Base-by-base conservation (phyloP, 37 sponge, comb jelly and placozoan species). In the Hormiphora californensis region DNA sequence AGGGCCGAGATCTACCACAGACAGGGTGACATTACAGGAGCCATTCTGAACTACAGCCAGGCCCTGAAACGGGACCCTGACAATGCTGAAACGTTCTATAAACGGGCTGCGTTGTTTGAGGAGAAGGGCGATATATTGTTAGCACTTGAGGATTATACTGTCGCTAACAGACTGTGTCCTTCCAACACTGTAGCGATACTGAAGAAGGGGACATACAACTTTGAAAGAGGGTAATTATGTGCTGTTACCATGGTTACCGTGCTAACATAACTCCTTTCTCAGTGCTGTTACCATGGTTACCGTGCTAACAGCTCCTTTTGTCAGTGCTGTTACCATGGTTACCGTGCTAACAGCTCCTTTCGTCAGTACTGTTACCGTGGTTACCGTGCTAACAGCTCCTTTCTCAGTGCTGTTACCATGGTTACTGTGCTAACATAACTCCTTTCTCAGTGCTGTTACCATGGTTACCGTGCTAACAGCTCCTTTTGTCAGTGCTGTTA, bases 71-170 rank as follows among this genome's bases (percentile, higher is more conserved):
- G 87, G 30, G 68, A 90, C 34, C 87, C 92, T 25, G 19, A 36
- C 49, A 87, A 89, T 49, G 46, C 86, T 4, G 89, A 90, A 44
- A 39, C 67, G n/a, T 92, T 90, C 86, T 90, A 85, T 55, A 39
- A 69, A 49, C 89, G 94, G 86, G 94, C 94, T 41, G 91, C 87
- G 49, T 57, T 94, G 39, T 88, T 89, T 38, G 94, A 94, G 44
- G 87, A 89, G 92, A 85, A 40, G 41, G 90, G 91, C 22, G 89
- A 92, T 32, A 54, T 88, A 0, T 69, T 88, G 54, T 28, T 86
- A 19, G 92, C 94, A 19, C 40, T 92, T 12, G 88, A 53, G 65
- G 92, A 94, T 88, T 94, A 94, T 63, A 85, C 92, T 32, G 85
- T 35, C 15, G 91, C 92, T 25, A 86, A 40, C 37, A 49, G 63